phyloP scores from a whole-genome alignment of 2,113 vertebrate species.

The Lycocorax pyrrhopterus region DNA sequence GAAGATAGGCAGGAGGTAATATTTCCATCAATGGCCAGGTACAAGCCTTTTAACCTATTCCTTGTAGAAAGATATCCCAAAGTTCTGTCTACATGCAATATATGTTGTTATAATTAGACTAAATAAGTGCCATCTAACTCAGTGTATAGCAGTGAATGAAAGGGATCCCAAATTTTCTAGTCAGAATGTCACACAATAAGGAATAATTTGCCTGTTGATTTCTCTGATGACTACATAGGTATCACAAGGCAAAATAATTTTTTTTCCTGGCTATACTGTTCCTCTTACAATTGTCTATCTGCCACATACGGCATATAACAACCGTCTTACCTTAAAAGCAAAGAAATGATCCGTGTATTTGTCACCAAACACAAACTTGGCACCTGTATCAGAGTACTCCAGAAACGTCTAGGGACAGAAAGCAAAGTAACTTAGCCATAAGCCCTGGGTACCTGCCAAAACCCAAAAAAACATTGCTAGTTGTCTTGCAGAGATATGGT shows the following conservation, averaged over 20 bases:
- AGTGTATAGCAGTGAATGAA: neutral
- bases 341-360: conserved; percentile 82
- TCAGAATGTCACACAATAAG: neutral
- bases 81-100: neutral
- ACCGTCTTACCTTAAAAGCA: conserved; percentile 81
- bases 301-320: neutral
- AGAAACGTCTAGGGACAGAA: conserved; percentile 74
- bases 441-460: neutral
- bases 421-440: neutral
- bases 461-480: neutral
- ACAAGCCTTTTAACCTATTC: neutral
- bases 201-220: neutral
- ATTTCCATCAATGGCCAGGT: neutral
- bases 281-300: neutral
- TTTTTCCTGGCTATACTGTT: neutral
- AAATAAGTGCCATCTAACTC: neutral
- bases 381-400: conserved; percentile 75
- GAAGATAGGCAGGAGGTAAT: neutral
- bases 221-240: neutral
- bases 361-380: conserved; percentile 83
- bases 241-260: neutral
- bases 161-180: neutral
- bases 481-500: neutral
- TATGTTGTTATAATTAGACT: neutral
- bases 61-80: neutral